These are phyloP conservation scores for Hippasteria phrygiana DNA, from an alignment of 53 echinoderm and acorn worm species.

Conservation along the genomic window DNA sequence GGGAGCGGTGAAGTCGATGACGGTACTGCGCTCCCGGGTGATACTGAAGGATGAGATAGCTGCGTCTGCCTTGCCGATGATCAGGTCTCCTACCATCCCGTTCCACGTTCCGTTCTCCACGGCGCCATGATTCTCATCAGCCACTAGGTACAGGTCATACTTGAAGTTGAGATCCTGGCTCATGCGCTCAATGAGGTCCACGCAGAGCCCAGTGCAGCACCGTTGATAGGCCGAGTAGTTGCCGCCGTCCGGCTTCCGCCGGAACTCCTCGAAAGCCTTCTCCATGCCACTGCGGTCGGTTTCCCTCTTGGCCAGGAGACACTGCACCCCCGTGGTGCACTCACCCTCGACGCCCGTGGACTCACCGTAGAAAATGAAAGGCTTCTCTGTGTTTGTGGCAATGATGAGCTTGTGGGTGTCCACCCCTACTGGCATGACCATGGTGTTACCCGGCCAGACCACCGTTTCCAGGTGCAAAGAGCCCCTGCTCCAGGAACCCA, in stretches of 20 bases:
- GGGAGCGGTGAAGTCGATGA: conserved; percentile 75
- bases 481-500: conserved; percentile 67
- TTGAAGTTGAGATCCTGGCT: conserved; percentile 64
- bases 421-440: conserved; percentile 68
- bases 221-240: conserved; percentile 51
- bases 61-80: conserved; percentile 66
- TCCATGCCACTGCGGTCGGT: conserved; percentile 54
- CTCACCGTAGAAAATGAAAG: conserved; percentile 70
- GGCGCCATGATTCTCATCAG: conserved; percentile 72
- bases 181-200: conserved; percentile 68
- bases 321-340: conserved; percentile 67
- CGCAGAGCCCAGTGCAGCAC: conserved; percentile 72
- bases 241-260: conserved; percentile 27
- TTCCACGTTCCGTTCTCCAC: conserved; percentile 73
- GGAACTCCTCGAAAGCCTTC: conserved; percentile 64
- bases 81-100: conserved; percentile 77
- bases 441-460: conserved; percentile 75
- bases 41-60: conserved; percentile 79
- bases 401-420: conserved; percentile 73
- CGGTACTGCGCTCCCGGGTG: conserved; percentile 71
- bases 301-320: conserved; percentile 41
- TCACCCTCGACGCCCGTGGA: conserved; percentile 42
- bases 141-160: conserved; percentile 72
- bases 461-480: conserved; percentile 58
- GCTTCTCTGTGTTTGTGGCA: conserved; percentile 73